A percentile compares a stretch with the other conserved stretches of the same genome.
Conservation (phyloP, 2,113 vertebrate genomes). For the Bos taurus region ARS-UCD2.0 NC_037331.1:96316501-96317000, state of each 20-base stretch:
- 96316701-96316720: slow-evolving; percentile 56
- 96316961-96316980: background rate
- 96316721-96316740: slow-evolving; percentile 28
- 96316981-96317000: background rate
- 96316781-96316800: background rate
- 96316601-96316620: slow-evolving; percentile 46
- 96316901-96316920: background rate
- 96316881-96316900: slow-evolving; percentile 23
- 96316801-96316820: fast-evolving
- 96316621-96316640: slow-evolving; percentile 52
- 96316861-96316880: background rate
- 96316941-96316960: background rate
- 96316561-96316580: background rate
- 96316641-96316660: slow-evolving; percentile 71
- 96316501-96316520: fast-evolving
- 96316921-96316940: background rate
- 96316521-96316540: background rate
- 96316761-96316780: background rate
- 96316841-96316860: background rate
- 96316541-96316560: background rate
- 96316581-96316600: background rate
- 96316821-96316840: background rate
- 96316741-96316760: slow-evolving; percentile 40
- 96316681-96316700: slow-evolving; percentile 60
- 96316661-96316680: slow-evolving; percentile 61